Conservation (phyloP, 2,113 vertebrate genomes). For the Pangasianodon hypophthalmus region DNA sequence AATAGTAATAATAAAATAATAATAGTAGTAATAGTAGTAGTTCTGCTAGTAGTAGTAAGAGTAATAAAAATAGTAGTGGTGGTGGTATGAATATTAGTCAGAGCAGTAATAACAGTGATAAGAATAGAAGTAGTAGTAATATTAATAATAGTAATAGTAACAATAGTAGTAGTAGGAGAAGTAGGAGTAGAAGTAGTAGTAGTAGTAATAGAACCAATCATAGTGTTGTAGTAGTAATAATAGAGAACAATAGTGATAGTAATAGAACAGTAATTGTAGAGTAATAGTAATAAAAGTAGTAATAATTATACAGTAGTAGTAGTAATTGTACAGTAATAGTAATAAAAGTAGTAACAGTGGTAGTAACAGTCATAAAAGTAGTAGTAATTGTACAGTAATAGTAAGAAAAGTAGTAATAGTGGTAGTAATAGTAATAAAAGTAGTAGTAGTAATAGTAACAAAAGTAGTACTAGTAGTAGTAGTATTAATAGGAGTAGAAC, state of each 20-base stretch:
- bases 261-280: not conserved
- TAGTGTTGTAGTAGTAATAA: not conserved
- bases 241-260: not conserved
- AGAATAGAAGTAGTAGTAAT: not conserved
- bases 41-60: not conserved
- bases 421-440: not conserved
- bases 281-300: not conserved
- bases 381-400: not conserved
- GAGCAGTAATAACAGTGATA: not conserved
- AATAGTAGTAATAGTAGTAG: not conserved
- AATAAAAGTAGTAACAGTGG: not conserved
- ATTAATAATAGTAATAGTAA: not conserved
- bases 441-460: not conserved
- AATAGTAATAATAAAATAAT: not conserved
- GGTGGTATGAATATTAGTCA: not conserved
- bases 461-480: not conserved
- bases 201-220: not conserved
- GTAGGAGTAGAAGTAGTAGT: not conserved
- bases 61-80: not conserved
- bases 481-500: not conserved
- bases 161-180: not conserved
- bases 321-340: not conserved
- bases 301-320: not conserved
- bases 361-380: not conserved
- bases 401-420: not conserved